A percentile compares a stretch with the other conserved stretches of the same genome.
These are phyloP conservation scores for Psittacula echo DNA, from an alignment of 2,797 vertebrate genomes.

Conservation along the genomic window DNA sequence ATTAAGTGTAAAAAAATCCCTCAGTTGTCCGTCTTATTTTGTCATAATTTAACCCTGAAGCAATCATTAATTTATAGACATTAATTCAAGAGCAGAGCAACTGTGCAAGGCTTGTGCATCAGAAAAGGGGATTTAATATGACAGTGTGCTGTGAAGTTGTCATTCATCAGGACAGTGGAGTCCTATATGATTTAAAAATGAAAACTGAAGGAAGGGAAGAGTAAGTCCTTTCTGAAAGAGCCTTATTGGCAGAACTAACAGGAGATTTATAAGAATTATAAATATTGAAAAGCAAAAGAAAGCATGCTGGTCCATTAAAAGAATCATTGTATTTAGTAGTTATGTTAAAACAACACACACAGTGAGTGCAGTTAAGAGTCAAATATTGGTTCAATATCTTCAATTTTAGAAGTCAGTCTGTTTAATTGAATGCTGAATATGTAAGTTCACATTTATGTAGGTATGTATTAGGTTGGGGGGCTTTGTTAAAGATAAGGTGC, in stretches of 20 bases:
- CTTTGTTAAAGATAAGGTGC: neutral
- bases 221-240: neutral
- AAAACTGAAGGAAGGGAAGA: neutral
- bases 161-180: neutral
- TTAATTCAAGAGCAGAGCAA: neutral
- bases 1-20: neutral
- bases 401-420: neutral
- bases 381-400: neutral
- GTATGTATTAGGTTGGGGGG: neutral
- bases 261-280: neutral
- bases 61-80: neutral
- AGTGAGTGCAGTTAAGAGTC: neutral
- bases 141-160: neutral
- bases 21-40: neutral
- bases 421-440: neutral
- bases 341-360: neutral
- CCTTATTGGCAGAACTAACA: neutral
- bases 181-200: neutral
- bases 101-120: neutral
- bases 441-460: neutral
- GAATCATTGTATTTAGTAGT: neutral
- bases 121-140: neutral
- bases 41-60: neutral
- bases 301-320: neutral
- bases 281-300: constrained; percentile 28